Evolutionary conservation across 2,888 invertebrate species (phyloP), one percentile per base, ranked within the genome.

Genomic region (Noctua pronuba): DNA sequence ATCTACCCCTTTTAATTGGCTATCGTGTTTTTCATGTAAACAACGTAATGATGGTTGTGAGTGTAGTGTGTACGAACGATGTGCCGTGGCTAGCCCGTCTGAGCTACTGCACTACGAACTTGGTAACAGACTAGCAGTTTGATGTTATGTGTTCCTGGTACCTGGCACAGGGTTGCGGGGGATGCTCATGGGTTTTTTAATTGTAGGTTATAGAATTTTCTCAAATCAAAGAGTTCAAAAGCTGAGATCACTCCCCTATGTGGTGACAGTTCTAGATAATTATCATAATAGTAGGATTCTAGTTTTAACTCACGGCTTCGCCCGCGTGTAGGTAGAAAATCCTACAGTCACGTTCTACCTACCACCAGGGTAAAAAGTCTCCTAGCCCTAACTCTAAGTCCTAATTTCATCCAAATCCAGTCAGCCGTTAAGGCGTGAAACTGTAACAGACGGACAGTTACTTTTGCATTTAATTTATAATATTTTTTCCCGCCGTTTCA

Each of bases 1-100:
- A 66, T 44, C 52, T 73, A 75, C 69, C 85, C 86, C 70, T 64
- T 79, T 86, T 83, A 85, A 81, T 84, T 83, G 78, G 78, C 80
- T 71, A 70, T 67, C 68, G 41, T 78, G 62, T 84, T 82, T 82
- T 77, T 70, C 58, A 62, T 73, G 69, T 69, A 85, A 69, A 78
- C 44, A 79, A 62, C 46, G 49, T 66, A 44, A 55, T 49, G 64
- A 41, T 60, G 41, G 41, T 31, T 18, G 58, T 58, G 8, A 31
- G 31, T 21, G 31, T 21, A 21, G 60, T 60, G 31, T 55, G n/a
- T 71, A 18, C n/a, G 13, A 4, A 58, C 67, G 41, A 68, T 73
- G 64, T 68, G 1, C 13, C 28, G 13, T 58, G 55, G 21, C 24
- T 24, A 62, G 49, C 60, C 28, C 16, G 38, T 21, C 28, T 58